A percentile compares a stretch with the other conserved stretches of the same genome.
Conservation (phyloP, 2,888 invertebrate species). For the Callosobruchus maculatus region DNA sequence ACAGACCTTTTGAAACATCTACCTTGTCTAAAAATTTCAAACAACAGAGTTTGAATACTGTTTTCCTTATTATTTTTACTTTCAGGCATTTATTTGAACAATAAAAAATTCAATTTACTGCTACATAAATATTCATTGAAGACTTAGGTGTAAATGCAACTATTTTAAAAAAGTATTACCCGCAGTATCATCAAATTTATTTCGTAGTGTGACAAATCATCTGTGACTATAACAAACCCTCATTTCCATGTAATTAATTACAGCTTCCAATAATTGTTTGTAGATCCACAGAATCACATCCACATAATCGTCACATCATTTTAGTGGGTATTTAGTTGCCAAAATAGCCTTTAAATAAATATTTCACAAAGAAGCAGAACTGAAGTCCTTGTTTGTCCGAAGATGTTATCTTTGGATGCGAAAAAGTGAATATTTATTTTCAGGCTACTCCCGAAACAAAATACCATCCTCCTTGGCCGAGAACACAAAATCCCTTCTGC, state of each 20-base stretch:
- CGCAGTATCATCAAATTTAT: background rate
- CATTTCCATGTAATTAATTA: background rate
- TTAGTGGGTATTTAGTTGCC: slow-evolving; percentile 10
- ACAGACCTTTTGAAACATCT: no score
- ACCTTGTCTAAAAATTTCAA: no score
- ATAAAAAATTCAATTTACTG: no score
- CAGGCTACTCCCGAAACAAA: slow-evolving; percentile 38
- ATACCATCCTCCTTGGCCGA: slow-evolving; percentile 63
- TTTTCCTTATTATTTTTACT: no score
- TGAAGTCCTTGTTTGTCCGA: background rate
- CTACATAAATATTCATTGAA: no score
- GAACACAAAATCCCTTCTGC: slow-evolving; percentile 45
- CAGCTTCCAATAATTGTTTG: background rate
- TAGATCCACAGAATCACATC: background rate
- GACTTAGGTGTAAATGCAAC: no score
- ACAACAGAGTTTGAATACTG: no score
- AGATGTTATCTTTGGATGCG: background rate
- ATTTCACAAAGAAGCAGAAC: background rate
- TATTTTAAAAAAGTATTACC: no score
- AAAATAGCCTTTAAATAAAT: background rate
- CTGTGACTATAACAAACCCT: slow-evolving; percentile 3
- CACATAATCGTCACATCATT: slow-evolving; percentile 2
- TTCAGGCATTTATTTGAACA: no score
- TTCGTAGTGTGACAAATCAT: slow-evolving; percentile 6
- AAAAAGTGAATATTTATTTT: background rate